Conservation (phyloP, 2,888 invertebrate species). For the Pteria penguin region DNA sequence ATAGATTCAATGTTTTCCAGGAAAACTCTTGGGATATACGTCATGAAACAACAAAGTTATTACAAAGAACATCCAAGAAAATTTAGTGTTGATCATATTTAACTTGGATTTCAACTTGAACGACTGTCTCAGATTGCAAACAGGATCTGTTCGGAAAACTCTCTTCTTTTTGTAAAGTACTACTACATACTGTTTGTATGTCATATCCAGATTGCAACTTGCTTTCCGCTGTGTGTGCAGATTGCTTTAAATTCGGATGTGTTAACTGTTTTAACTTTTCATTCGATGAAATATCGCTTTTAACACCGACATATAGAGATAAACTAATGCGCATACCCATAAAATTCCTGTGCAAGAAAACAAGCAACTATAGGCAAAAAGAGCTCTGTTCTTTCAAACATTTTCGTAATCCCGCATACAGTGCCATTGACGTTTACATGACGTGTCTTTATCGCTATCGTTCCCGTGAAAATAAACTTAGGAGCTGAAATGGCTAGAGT, state of each 20-base stretch:
- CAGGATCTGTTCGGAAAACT: no score
- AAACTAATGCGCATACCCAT: not conserved
- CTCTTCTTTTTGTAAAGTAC: no score
- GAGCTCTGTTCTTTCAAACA: not conserved
- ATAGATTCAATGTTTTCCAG: constrained; percentile 16
- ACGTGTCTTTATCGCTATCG: not conserved
- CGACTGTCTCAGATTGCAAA: no score
- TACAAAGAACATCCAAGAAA: constrained; percentile 18
- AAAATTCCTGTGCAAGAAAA: not conserved
- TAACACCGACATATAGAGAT: no score
- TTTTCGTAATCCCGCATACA: constrained; percentile 10
- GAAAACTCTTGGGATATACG: not conserved
- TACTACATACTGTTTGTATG: no score
- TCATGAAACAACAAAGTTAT: constrained; percentile 8
- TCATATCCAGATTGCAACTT: no score
- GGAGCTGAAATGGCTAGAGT: constrained; percentile 6
- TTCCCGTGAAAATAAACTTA: constrained; percentile 16
- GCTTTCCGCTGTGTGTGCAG: no score
- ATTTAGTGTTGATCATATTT: not conserved
- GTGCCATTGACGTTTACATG: not conserved
- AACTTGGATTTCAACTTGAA: no score
- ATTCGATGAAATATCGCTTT: constrained; percentile 10
- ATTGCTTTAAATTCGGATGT: no score
- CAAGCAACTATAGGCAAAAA: not conserved
- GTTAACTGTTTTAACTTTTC: constrained; percentile 13